Percentiles rank a stretch among this genome's conserved stretches.
Evolutionary conservation across 2,113 vertebrate species (phyloP).

Genomic region (Etia nguti): DNA sequence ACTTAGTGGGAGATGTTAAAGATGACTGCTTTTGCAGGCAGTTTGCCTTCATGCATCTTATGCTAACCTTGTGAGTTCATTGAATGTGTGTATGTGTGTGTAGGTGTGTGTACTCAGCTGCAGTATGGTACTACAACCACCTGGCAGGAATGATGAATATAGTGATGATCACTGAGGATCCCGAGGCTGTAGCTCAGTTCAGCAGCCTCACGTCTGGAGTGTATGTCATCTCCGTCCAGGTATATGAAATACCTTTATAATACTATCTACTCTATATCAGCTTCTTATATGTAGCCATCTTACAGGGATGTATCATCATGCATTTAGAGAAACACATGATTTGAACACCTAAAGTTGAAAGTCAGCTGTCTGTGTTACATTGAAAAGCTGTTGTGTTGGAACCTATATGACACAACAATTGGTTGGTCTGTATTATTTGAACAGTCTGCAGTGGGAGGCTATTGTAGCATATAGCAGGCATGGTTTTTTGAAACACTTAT

Average conservation of each 20-base stretch:
- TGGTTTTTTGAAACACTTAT: neutral
- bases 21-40: rapidly evolving
- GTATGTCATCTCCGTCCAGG: constrained; percentile 90
- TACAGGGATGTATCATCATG: neutral
- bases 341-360: neutral
- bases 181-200: constrained; percentile 74
- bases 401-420: rapidly evolving
- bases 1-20: neutral
- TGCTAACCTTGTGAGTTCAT: neutral
- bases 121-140: constrained; percentile 93
- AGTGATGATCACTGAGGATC: constrained; percentile 92
- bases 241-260: constrained; percentile 7
- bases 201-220: constrained; percentile 85
- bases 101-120: constrained; percentile 91
- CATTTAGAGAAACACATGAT: neutral
- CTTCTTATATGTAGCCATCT: neutral
- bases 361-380: neutral
- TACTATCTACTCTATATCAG: neutral
- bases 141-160: constrained; percentile 82
- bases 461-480: neutral
- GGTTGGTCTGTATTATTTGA: neutral
- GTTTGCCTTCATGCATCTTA: neutral
- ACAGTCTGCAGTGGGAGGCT: rapidly evolving
- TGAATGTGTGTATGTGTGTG: constrained; percentile 14
- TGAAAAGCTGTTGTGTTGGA: neutral